Percentiles rank a stretch among this genome's conserved stretches.
Evolutionary conservation across 2,888 invertebrate species (phyloP).

Genomic region (Troides oblongomaculatus): DNA sequence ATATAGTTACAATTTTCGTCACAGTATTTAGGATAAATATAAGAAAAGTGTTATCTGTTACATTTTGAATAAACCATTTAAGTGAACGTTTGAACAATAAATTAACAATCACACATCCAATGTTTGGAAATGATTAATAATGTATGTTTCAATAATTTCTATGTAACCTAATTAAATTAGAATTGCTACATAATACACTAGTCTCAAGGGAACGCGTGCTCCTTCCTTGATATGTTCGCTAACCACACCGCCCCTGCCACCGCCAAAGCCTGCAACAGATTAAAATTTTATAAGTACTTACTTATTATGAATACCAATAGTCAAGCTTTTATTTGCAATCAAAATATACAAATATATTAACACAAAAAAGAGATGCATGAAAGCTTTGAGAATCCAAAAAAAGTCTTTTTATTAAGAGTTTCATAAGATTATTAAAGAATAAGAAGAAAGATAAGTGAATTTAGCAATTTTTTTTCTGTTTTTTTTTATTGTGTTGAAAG

Average conservation of each 20-base stretch:
- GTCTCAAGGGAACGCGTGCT: conserved; percentile 52
- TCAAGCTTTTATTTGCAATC: too few relatives aligned
- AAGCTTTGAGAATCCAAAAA: too few relatives aligned
- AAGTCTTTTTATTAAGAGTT: too few relatives aligned
- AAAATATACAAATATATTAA: too few relatives aligned
- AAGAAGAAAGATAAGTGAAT: too few relatives aligned
- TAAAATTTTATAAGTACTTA: conserved; percentile 24
- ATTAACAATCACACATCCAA: conserved; percentile 13
- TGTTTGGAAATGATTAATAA: background rate
- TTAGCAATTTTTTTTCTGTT: too few relatives aligned
- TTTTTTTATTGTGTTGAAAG: too few relatives aligned
- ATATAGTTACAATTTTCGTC: background rate
- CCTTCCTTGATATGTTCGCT: conserved; percentile 66
- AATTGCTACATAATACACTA: background rate
- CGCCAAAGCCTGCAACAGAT: conserved; percentile 55
- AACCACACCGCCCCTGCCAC: conserved; percentile 69
- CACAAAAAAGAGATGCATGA: too few relatives aligned
- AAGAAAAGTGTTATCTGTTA: background rate
- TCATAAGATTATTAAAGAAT: too few relatives aligned
- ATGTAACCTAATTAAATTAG: conserved; percentile 11
- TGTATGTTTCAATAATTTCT: conserved; percentile 4
- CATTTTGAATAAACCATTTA: conserved; percentile 10
- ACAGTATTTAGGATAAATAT: background rate
- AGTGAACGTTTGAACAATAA: conserved; percentile 14
- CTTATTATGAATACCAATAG: too few relatives aligned